These are phyloP conservation scores for Trichonephila clavata DNA, from an alignment of 1,140 invertebrate species.

Conservation along the genomic window DNA sequence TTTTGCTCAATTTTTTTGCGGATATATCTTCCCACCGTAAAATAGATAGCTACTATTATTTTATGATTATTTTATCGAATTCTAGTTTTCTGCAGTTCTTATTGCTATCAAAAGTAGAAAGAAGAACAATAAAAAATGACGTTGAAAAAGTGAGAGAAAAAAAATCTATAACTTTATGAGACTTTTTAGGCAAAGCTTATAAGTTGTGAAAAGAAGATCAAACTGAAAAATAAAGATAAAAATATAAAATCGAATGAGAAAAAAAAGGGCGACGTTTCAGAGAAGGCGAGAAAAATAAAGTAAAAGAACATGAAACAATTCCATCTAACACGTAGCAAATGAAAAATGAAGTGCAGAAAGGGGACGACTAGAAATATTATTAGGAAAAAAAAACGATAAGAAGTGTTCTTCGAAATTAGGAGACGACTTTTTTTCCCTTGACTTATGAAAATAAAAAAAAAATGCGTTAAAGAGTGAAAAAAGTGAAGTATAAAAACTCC, in stretches of 20 bases:
- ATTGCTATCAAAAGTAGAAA: slow-evolving; percentile 26
- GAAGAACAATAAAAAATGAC: slow-evolving; percentile 3
- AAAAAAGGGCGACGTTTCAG: neutral
- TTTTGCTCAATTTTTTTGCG: neutral
- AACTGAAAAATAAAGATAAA: slow-evolving; percentile 39
- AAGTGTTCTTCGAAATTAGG: slow-evolving; percentile 72
- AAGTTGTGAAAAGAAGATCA: slow-evolving; percentile 40
- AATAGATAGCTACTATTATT: slow-evolving; percentile 69
- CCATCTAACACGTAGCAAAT: slow-evolving; percentile 63
- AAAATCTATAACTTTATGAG: slow-evolving; percentile 68
- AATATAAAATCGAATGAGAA: neutral
- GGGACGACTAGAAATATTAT: slow-evolving; percentile 62
- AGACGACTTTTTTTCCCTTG: slow-evolving; percentile 14
- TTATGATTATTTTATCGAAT: slow-evolving; percentile 67
- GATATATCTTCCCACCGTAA: slow-evolving; percentile 37
- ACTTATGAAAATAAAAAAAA: slow-evolving; percentile 47
- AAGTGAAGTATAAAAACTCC: slow-evolving; percentile 43
- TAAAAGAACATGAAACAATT: slow-evolving; percentile 70
- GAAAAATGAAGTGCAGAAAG: slow-evolving; percentile 69
- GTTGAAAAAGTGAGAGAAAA: slow-evolving; percentile 5
- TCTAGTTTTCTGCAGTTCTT: slow-evolving; percentile 44
- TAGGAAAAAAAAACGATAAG: slow-evolving; percentile 61
- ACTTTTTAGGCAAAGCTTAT: slow-evolving; percentile 61
- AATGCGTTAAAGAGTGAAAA: slow-evolving; percentile 34
- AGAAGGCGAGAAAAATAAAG: slow-evolving; percentile 37